These are phyloP conservation scores for Spialia ferax DNA, from an alignment of 2,888 invertebrate species.

Conservation along the genomic window DNA sequence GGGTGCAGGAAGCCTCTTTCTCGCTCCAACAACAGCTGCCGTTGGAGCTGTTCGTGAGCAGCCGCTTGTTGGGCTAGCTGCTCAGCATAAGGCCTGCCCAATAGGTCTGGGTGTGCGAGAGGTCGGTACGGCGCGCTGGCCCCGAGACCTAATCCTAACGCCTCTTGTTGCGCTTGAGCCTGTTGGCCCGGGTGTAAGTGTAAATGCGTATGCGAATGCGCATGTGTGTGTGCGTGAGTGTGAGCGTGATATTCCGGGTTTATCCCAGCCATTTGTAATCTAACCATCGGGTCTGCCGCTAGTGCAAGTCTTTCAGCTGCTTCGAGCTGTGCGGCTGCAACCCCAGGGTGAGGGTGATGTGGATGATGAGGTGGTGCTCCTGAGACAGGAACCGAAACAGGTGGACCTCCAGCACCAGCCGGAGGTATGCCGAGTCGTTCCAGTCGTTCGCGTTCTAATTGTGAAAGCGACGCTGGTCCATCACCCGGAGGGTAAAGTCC, in stretches of 20 bases:
- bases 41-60: conserved; percentile 94
- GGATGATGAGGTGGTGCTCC: conserved; percentile 86
- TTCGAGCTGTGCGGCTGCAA: conserved; percentile 88
- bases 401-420: conserved; percentile 82
- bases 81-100: conserved; percentile 93
- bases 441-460: conserved; percentile 95
- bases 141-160: conserved; percentile 68
- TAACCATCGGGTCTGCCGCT: conserved; percentile 96
- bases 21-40: conserved; percentile 94
- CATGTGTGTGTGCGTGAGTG: conserved; percentile 96
- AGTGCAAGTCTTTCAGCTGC: conserved; percentile 93
- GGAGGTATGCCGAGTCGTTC: conserved; percentile 93
- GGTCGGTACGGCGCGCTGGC: conserved; percentile 88
- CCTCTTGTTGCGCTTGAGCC: conserved; percentile 90
- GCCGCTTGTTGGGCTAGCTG: conserved; percentile 92
- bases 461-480: conserved; percentile 89
- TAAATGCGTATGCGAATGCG: conserved; percentile 95
- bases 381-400: conserved; percentile 79
- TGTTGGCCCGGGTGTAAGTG: conserved; percentile 93
- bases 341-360: conserved; percentile 84
- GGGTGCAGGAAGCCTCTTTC: conserved; percentile 90
- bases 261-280: conserved; percentile 97
- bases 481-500: conserved; percentile 92
- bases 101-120: conserved; percentile 91
- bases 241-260: conserved; percentile 96